Evolutionary conservation across 2,888 invertebrate species (phyloP).

Genomic region (Drosophila helvetica): DNA sequence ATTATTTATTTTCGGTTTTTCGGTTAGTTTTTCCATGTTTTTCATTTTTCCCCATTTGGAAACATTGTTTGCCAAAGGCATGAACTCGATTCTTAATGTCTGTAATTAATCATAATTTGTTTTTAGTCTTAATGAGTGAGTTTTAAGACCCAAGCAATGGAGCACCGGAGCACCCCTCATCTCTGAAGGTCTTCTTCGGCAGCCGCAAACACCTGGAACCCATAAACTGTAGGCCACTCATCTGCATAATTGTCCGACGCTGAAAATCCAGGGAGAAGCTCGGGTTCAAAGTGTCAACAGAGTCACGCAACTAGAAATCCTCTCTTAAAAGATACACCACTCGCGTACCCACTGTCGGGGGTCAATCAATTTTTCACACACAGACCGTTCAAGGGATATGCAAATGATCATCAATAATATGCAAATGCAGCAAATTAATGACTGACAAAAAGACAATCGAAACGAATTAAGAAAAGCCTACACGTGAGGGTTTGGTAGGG

Average conservation of each 20-base stretch:
- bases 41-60: conserved; percentile 52
- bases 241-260: conserved; percentile 58
- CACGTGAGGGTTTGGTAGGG: conserved; percentile 62
- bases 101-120: conserved; percentile 78
- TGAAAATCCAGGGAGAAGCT: conserved; percentile 31
- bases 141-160: conserved; percentile 38
- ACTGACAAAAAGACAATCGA: conserved; percentile 80
- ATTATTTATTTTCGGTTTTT: conserved; percentile 35
- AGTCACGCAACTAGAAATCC: conserved; percentile 50
- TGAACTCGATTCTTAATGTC: conserved; percentile 73
- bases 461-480: conserved; percentile 78
- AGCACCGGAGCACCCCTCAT: neutral
- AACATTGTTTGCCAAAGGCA: conserved; percentile 62
- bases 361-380: conserved; percentile 67
- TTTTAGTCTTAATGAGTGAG: conserved; percentile 54
- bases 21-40: conserved; percentile 33
- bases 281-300: conserved; percentile 59
- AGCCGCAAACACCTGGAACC: conserved; percentile 62
- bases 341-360: conserved; percentile 1
- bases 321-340: conserved; percentile 4
- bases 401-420: conserved; percentile 78
- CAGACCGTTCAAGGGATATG: conserved; percentile 52
- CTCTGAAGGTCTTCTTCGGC: conserved; percentile 14
- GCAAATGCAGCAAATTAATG: conserved; percentile 80
- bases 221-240: conserved; percentile 50